Conservation (phyloP, 2,113 vertebrate genomes). For the Mus musculus region GRCm39 chr9:104608501-104609000, state of each 20-base stretch:
- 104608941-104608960: neutral
- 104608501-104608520: conserved; percentile 72
- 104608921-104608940: neutral
- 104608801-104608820: neutral
- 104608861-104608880: neutral
- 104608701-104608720: neutral
- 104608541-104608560: conserved; percentile 64
- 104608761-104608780: neutral
- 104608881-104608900: neutral
- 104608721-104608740: neutral
- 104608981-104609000: neutral
- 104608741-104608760: neutral
- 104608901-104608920: neutral
- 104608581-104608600: conserved; percentile 81
- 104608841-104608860: neutral
- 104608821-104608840: neutral
- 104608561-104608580: conserved; percentile 72
- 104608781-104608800: neutral
- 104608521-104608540: conserved; percentile 74
- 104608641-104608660: conserved; percentile 71
- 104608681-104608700: neutral
- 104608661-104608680: conserved; percentile 38
- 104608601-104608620: conserved; percentile 77
- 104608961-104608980: neutral
- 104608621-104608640: conserved; percentile 66